Conservation (phyloP, 2,797 vertebrate species). For the Melopsittacus undulatus region DNA sequence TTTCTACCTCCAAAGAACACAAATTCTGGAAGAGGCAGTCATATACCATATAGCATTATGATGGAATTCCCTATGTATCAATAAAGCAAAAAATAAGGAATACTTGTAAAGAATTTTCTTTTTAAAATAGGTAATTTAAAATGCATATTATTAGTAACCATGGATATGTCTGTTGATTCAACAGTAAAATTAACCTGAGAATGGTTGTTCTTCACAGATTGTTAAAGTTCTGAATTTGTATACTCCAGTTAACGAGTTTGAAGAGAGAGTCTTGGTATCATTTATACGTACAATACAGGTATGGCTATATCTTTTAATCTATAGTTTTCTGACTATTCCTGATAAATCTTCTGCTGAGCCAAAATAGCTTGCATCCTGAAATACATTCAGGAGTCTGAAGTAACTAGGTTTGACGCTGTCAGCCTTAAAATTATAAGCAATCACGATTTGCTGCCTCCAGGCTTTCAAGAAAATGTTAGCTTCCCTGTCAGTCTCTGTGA, state of each 20-base stretch:
- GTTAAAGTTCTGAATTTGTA: constrained; percentile 98
- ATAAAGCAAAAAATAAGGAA: neutral
- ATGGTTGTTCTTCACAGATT: constrained; percentile 80
- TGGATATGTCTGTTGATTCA: neutral
- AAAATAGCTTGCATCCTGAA: neutral
- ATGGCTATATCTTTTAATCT: constrained; percentile 24
- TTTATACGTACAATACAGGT: constrained; percentile 99
- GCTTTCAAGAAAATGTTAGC: neutral
- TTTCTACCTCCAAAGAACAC: neutral
- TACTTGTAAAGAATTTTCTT: neutral
- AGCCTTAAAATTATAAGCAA: neutral
- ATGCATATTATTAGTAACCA: neutral
- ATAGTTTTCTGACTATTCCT: neutral
- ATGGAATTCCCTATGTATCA: neutral
- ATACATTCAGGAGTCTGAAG: neutral
- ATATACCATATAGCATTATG: neutral
- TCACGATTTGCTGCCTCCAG: neutral
- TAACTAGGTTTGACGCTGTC: neutral
- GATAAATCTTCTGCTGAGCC: neutral
- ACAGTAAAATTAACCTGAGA: neutral
- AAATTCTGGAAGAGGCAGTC: neutral
- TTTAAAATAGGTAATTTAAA: neutral
- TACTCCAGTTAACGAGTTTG: constrained; percentile 98
- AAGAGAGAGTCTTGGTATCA: constrained; percentile 92
- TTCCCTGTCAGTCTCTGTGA: neutral